Base-by-base conservation (phyloP, 2,888 invertebrate species). In the Epinotia nisella region DNA sequence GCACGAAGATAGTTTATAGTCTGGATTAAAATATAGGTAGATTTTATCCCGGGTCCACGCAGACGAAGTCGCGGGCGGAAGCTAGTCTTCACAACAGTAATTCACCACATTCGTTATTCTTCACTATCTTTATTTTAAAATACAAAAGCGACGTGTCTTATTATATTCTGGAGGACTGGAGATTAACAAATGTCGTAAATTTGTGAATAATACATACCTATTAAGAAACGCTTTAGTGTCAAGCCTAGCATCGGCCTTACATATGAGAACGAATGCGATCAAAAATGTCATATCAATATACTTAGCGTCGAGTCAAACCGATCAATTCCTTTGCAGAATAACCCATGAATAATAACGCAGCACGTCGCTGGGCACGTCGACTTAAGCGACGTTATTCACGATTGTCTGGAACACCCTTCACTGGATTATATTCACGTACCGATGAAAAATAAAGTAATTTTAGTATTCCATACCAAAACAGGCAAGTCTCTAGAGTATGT, bases 381-480 rank as follows among this genome's bases (percentile, higher is more conserved):
- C 64, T 62, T 51, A 59, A 59, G 67, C 29, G 35, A 39, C 49
- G 29, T 49, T 59, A 59, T 68, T 68, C 59, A 59, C 24, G 19
- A 59, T 35, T 29, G 49, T 51, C 17, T 68, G 49, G 35, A 59
- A 45, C 45, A 58, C 49, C 51, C 68, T 29, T 24, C 19, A 59
- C 29, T 17, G 13, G 3, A 60, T 19, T 39, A 39, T 39, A 7
- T 35, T 17, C 35, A 35, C n/a, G 35, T 35, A 35, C n/a, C n/a
- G n/a, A 58, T 58, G 45, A n/a, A 45, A 58, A 35, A 59, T n/a
- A 17, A 35, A 35, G 9, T 35, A 59, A 1, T 35, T 17, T 59
- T 29, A 29, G 35, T n/a, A 10, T 35, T n/a, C n/a, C n/a, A 35
- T 2, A 39, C 19, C 1, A 11, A 13, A 60, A 41, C 3, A 1